Evolutionary conservation across 2,888 invertebrate species (phyloP).

Genomic region (Pandemis corylana): DNA sequence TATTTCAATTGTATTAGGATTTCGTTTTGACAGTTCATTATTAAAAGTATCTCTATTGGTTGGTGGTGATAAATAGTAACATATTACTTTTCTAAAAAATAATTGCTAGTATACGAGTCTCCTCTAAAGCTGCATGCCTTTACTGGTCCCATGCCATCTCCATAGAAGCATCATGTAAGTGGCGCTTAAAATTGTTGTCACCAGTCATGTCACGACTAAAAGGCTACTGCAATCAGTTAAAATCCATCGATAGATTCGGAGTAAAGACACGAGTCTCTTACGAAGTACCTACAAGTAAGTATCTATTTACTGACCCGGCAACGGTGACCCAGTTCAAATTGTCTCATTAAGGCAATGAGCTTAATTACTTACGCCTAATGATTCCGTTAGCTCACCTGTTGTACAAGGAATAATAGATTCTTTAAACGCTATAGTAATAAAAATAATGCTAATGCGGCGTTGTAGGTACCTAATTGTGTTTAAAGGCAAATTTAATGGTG

Average conservation of each 20-base stretch:
- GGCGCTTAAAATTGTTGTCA: slow-evolving; percentile 43
- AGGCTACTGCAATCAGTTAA: slow-evolving; percentile 55
- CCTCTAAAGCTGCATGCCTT: background rate
- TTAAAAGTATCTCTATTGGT: too few relatives aligned
- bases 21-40: too few relatives aligned
- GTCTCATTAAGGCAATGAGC: slow-evolving; percentile 64
- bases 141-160: background rate
- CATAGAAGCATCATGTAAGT: slow-evolving; percentile 23
- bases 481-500: slow-evolving; percentile 1
- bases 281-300: slow-evolving; percentile 38
- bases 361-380: slow-evolving; percentile 58
- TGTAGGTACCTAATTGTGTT: background rate
- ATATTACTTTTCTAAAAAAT: too few relatives aligned
- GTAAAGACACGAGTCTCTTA: background rate
- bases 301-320: slow-evolving; percentile 45
- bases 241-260: slow-evolving; percentile 52
- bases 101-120: too few relatives aligned
- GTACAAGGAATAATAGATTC: slow-evolving; percentile 8
- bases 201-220: slow-evolving; percentile 44
- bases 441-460: slow-evolving; percentile 19
- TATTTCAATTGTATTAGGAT: too few relatives aligned
- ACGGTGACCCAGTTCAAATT: slow-evolving; percentile 59
- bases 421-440: slow-evolving; percentile 1
- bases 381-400: slow-evolving; percentile 43
- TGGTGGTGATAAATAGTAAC: too few relatives aligned